phyloP scores from a whole-genome alignment of 2,113 vertebrate species.

The Saguinus midas region DNA sequence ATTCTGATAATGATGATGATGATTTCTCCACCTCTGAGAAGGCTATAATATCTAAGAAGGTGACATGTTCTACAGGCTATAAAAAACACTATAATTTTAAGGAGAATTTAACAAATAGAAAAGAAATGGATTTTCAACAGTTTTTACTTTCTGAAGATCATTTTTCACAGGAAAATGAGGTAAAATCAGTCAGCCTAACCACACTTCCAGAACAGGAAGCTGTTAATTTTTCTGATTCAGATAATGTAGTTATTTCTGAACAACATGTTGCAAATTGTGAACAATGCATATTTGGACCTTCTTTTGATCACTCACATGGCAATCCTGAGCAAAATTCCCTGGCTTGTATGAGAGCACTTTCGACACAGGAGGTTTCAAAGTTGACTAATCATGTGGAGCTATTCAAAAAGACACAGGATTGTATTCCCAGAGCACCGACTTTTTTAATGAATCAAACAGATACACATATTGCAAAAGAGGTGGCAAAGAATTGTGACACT shows the following conservation, averaged over 20 bases:
- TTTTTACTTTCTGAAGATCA: constrained; percentile 55
- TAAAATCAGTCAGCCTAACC: background rate
- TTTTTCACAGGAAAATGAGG: constrained; percentile 61
- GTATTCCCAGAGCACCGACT: background rate
- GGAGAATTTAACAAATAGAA: constrained; percentile 28
- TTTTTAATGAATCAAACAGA: constrained; percentile 12
- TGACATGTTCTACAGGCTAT: constrained; percentile 47
- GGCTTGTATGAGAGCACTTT: constrained; percentile 35
- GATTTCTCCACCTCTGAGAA: background rate
- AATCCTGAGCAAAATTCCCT: constrained; percentile 43
- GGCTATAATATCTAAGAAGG: background rate
- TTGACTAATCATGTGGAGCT: constrained; percentile 35
- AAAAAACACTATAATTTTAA: constrained; percentile 19
- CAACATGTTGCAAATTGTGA: constrained; percentile 33
- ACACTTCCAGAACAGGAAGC: constrained; percentile 45
- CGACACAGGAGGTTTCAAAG: constrained; percentile 47
- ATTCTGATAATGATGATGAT: background rate
- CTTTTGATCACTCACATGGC: constrained; percentile 42
- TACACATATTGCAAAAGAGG: background rate
- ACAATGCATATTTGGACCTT: constrained; percentile 2
- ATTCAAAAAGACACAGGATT: constrained; percentile 34
- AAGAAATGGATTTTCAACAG: constrained; percentile 44
- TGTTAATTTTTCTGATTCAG: constrained; percentile 46
- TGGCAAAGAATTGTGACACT: constrained; percentile 18
- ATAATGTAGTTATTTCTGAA: background rate